Evolutionary conservation across 2,113 vertebrate genomes (phyloP), one percentile per base, ranked within the genome.

Genomic region (Hydrochoerus hydrochaeris): DNA sequence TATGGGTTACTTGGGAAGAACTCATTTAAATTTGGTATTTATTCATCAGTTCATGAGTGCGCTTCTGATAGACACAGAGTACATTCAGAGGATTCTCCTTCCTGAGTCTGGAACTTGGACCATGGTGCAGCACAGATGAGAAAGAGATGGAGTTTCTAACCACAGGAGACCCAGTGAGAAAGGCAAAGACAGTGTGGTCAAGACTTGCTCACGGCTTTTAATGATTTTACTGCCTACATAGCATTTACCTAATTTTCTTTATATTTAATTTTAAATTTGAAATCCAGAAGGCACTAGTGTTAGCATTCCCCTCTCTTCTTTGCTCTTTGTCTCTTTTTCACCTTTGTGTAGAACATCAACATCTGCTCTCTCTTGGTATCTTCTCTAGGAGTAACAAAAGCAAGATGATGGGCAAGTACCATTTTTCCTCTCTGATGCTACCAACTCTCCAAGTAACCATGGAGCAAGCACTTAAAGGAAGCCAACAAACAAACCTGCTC

Each of bases 51-150:
- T 2, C 5, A 10, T 26, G 11, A n/a, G 13, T 7, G 8, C 2
- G 54, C 2, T 38, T n/a, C 26, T 28, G 24, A 52, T 4, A 38
- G 30, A 58, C 12, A 60, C 49, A 93, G 8, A 75, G 14, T 20
- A 52, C 75, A 44, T 38, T 52, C 30, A 60, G 11, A 16, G 24
- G 54, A 38, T 22, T 0, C 2, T 87, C 2, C 58, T 69, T 82
- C 28, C 22, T 60, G 7, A 4, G 13, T 82, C 28, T 91, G 49
- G 67, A 58, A 52, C 22, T 77, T 69, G 52, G 26, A 69, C 52
- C 62, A 24, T 7, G 54, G 0, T 71, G 12, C 16, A 24, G 52
- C 8, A 32, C 4, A 12, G 3, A 3, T 11, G 6, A 26, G 1
- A 38, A 94, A 35, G 26, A 71, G 16, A 85, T 52, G 12, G 67